A percentile compares a stretch with the other conserved stretches of the same genome.
These are phyloP conservation scores for Coccyzus lansbergi DNA, from an alignment of 2,797 vertebrate genomes.

Conservation along the genomic window DNA sequence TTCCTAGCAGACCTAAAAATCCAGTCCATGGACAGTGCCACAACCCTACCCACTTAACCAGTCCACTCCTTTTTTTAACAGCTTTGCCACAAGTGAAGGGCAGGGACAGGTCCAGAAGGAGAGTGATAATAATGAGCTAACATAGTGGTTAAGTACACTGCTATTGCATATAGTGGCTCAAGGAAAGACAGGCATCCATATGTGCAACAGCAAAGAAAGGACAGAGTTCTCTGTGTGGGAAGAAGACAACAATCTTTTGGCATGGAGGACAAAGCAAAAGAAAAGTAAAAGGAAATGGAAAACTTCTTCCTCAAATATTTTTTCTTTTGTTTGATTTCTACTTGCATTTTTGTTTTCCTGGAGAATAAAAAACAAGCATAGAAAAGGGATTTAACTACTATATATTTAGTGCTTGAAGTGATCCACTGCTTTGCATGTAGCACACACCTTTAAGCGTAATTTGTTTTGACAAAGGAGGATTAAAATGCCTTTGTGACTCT, in stretches of 20 bases:
- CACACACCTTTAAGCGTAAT: neutral
- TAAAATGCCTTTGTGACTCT: accelerated
- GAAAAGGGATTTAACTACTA: neutral
- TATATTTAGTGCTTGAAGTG: neutral
- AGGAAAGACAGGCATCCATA: neutral
- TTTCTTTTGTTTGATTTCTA: neutral
- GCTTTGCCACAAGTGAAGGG: neutral
- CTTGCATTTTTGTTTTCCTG: neutral
- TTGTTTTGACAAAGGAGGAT: neutral
- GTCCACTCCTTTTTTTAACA: neutral
- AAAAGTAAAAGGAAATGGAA: neutral
- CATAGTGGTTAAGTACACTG: too few relatives aligned
- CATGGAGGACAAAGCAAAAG: neutral
- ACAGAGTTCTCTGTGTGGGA: neutral
- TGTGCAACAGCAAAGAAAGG: too few relatives aligned
- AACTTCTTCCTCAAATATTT: neutral
- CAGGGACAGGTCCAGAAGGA: neutral
- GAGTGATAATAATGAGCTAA: neutral
- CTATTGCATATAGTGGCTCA: neutral
- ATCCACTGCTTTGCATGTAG: neutral
- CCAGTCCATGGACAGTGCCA: neutral
- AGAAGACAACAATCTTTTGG: neutral
- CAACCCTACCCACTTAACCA: neutral
- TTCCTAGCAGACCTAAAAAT: neutral
- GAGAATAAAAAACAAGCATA: neutral